Conservation (phyloP, 2,113 vertebrate species). For the Pseudorasbora parva region DNA sequence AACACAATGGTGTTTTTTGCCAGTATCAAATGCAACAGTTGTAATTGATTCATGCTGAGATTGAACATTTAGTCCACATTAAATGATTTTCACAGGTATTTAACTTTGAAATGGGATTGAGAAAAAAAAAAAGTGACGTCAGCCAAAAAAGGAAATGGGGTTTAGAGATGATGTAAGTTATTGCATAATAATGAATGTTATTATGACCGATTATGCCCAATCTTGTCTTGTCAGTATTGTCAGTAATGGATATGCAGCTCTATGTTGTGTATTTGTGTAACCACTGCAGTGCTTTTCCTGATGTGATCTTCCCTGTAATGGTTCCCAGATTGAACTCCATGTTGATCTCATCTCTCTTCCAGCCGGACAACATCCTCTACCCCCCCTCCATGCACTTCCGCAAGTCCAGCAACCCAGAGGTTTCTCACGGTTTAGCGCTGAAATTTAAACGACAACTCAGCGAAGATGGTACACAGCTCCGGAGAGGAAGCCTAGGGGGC, state of each 20-base stretch:
- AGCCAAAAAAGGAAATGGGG: background rate
- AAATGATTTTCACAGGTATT: background rate
- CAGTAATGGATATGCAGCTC: background rate
- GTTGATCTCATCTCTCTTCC: constrained; percentile 54
- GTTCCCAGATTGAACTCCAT: constrained; percentile 34
- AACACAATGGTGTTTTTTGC: background rate
- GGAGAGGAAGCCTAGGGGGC: constrained; percentile 92
- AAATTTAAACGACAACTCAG: constrained; percentile 86
- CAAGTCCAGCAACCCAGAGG: constrained; percentile 90
- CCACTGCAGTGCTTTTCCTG: background rate
- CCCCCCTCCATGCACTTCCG: constrained; percentile 81
- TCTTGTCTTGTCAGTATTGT: too few species aligned
- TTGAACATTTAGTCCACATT: background rate
- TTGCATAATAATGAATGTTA: background rate
- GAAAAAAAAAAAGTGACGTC: background rate
- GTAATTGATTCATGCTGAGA: background rate
- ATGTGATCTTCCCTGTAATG: constrained; percentile 24
- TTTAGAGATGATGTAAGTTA: background rate
- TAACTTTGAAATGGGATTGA: background rate
- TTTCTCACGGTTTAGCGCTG: constrained; percentile 75
- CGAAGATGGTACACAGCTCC: constrained; percentile 84
- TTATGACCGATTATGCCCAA: too few species aligned
- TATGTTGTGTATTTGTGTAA: background rate
- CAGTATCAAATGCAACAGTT: background rate
- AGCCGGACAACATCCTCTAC: constrained; percentile 90